A percentile compares a stretch with the other conserved stretches of the same genome.
phyloP scores from a whole-genome alignment of 2,113 vertebrate species.

The Paedocypris sp. region DNA sequence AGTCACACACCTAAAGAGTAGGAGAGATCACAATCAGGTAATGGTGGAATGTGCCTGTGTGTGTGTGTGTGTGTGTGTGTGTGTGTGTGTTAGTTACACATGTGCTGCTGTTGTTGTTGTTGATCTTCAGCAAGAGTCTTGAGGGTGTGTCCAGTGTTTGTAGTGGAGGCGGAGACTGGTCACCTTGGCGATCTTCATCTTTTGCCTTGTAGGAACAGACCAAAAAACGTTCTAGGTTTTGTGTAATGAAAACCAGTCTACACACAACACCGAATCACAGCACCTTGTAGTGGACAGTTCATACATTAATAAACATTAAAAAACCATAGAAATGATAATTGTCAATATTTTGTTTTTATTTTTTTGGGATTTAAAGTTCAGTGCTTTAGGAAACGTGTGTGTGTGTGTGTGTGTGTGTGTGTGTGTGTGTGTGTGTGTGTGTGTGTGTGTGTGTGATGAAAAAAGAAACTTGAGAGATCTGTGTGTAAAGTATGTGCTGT shows the following conservation, averaged over 20 bases:
- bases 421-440: conserved; percentile 15
- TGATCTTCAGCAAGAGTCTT: conserved; percentile 58
- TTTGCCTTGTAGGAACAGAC: conserved; percentile 48
- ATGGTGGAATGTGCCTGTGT: no score
- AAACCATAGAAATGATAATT: no score
- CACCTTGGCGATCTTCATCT: conserved; percentile 60
- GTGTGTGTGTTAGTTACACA: conserved; percentile 51
- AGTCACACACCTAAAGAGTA: conserved; percentile 90
- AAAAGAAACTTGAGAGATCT: conserved; percentile 59
- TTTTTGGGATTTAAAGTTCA: no score
- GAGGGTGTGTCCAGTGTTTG: conserved; percentile 53
- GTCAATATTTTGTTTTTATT: no score
- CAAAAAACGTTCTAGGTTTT: no score
- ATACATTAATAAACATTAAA: conserved; percentile 9
- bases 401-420: conserved; percentile 4
- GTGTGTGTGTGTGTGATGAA: conserved; percentile 20
- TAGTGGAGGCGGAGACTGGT: conserved; percentile 52
- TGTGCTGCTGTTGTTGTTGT: conserved; percentile 46
- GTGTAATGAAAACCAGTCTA: no score
- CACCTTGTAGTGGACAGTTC: no score
- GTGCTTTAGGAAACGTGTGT: background rate
- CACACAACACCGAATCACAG: no score
- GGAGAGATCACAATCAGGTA: conserved; percentile 40
- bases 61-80: background rate
- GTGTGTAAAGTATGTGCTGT: conserved; percentile 63